Evolutionary conservation across 1,140 invertebrate species (phyloP).

Genomic region (Harpegnathos saltator): DNA sequence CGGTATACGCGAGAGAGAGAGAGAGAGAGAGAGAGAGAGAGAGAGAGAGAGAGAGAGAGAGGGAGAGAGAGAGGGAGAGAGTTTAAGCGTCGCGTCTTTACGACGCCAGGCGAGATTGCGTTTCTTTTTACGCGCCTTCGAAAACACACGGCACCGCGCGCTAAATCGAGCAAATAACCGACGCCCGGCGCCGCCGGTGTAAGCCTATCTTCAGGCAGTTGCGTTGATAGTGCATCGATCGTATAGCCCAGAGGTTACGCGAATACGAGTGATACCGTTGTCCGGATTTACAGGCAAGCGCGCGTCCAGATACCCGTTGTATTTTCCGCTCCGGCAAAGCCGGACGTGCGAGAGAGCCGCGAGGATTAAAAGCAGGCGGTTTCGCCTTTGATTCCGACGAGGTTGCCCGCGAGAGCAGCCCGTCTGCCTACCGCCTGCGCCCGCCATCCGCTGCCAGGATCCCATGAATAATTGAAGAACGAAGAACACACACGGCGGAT

Average conservation of each 20-base stretch:
- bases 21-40: no score
- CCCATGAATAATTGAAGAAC: constrained; percentile 52
- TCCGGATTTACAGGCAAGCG: neutral
- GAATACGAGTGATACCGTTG: constrained; percentile 9
- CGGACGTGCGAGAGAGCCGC: neutral
- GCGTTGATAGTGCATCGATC: constrained; percentile 57
- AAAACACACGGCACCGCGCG: neutral
- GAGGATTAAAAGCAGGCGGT: neutral
- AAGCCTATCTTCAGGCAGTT: constrained; percentile 32
- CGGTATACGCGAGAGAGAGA: no score
- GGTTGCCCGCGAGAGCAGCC: neutral
- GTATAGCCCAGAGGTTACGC: constrained; percentile 12
- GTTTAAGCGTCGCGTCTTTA: neutral
- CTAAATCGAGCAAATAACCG: constrained; percentile 38
- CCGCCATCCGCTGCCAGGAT: neutral
- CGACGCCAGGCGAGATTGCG: neutral
- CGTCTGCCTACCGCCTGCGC: neutral
- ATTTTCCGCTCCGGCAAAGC: neutral
- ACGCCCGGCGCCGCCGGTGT: no score
- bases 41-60: no score
- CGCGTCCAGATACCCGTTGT: neutral
- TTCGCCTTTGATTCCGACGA: no score
- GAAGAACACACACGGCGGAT: constrained; percentile 20
- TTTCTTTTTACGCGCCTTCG: constrained; percentile 6
- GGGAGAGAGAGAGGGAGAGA: no score